Percentiles rank a stretch among this genome's conserved stretches.
Conservation (phyloP, 1,140 invertebrate species). For the Apis laboriosa region DNA sequence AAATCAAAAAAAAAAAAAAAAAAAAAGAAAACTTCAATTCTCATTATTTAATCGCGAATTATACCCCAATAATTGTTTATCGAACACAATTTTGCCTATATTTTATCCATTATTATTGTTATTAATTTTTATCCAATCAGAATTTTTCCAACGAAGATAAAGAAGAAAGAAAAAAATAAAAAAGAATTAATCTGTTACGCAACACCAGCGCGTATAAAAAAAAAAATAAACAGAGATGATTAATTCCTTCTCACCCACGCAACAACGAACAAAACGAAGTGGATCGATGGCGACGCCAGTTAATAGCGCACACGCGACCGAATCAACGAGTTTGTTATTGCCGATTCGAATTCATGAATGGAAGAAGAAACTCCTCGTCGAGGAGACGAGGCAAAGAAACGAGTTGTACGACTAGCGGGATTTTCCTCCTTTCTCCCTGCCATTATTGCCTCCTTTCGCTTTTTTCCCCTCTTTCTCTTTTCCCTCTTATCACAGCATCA, state of each 20-base stretch:
- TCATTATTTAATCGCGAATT: too few species aligned
- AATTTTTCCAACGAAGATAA: too few species aligned
- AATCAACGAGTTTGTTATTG: background rate
- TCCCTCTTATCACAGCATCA: background rate
- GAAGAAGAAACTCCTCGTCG: background rate
- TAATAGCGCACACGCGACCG: background rate
- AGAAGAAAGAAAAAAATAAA: background rate
- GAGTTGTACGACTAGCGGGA: background rate
- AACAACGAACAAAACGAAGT: background rate
- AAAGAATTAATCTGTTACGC: too few species aligned
- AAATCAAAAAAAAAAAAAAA: too few species aligned
- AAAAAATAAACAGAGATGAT: background rate
- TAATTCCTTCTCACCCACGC: background rate
- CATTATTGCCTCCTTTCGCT: background rate
- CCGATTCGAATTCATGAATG: constrained; percentile 27
- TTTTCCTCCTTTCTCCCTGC: constrained; percentile 24
- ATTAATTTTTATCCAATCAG: too few species aligned
- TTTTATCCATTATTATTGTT: too few species aligned
- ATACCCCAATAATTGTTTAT: too few species aligned
- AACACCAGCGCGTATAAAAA: too few species aligned
- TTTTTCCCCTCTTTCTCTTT: background rate
- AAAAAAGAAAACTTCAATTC: too few species aligned
- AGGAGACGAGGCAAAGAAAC: background rate
- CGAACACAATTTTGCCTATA: too few species aligned
- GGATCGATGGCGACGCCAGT: background rate